Evolutionary conservation across 2,113 vertebrate species (phyloP), one percentile per base, ranked within the genome.

Genomic region (Benitochromis conjunctus): DNA sequence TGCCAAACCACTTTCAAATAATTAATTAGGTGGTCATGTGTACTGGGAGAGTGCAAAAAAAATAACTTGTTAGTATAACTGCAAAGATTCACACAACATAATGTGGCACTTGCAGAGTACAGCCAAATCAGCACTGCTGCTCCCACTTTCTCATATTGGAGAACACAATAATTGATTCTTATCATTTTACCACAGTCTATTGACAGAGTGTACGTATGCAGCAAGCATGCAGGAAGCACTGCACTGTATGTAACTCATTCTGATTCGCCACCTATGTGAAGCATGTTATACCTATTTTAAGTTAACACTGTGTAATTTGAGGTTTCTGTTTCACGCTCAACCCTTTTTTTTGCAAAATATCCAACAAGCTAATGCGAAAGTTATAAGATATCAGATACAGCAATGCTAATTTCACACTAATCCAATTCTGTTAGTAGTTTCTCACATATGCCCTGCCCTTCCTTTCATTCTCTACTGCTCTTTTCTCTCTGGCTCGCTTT

Each of bases 31-130:
- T 81, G 81, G 14, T 89, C 74, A 57, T 90, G 69, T 86, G 86
- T 55, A 12, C 64, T 55, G 24, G 43, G 74, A 74, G 18, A 51
- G 81, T 9, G 46, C 21, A 71, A 60, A 60, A 81, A 85, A 85
- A 79, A 3, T 4, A 18, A 88, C 74, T 88, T 86, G 89, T 82
- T 86, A 60, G 60, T 81, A 88, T 86, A 92, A 90, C 91, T 89
- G 89, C 91, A 90, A 92, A 91, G 79, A 91, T 93, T 94, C 91
- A 92, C 91, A 92, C 87, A 90, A 88, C 91, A 91, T 87, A 92
- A 93, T 93, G 89, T 89, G 81, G 36, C 87, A 79, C 87, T 88
- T 90, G 76, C 56, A 82, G 43, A 85, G 90, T 64, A 86, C 90
- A 89, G 85, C 81, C 88, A 91, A 90, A 34, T 85, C 80, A 79